Conservation (phyloP, 1,140 invertebrate species). For the Drosophila setifemur region DNA sequence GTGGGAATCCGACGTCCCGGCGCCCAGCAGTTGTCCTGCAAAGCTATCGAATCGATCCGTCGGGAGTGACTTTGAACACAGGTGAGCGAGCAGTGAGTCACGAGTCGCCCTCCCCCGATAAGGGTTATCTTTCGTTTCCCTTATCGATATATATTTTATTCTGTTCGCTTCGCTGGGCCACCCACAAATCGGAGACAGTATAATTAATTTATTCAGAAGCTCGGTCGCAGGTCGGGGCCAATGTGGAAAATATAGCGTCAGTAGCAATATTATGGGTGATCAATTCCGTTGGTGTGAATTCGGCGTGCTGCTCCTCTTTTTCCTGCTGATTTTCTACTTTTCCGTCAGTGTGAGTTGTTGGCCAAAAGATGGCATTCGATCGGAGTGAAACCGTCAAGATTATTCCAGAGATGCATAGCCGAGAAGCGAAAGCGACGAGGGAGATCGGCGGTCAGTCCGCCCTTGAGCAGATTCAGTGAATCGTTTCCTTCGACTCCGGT, state of each 20-base stretch:
- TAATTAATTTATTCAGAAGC: slow-evolving; percentile 12
- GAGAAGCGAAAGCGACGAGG: slow-evolving; percentile 5
- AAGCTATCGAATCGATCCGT: slow-evolving; percentile 28
- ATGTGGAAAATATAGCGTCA: not conserved
- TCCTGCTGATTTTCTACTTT: slow-evolving; percentile 21
- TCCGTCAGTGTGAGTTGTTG: slow-evolving; percentile 26
- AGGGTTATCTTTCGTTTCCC: slow-evolving; percentile 1
- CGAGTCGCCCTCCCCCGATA: slow-evolving; percentile 21
- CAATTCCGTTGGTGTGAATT: slow-evolving; percentile 31
- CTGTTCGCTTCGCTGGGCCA: not conserved
- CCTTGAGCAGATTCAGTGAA: slow-evolving; percentile 17
- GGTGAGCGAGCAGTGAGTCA: slow-evolving; percentile 37
- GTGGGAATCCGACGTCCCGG: not conserved
- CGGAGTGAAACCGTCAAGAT: not conserved
- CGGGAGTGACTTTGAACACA: slow-evolving; percentile 24
- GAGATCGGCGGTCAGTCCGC: not conserved
- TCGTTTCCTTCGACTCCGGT: slow-evolving; percentile 17
- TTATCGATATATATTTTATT: slow-evolving; percentile 10
- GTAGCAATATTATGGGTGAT: slow-evolving; percentile 28
- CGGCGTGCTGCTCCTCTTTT: slow-evolving; percentile 20
- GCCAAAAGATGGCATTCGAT: not conserved
- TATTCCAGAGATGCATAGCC: slow-evolving; percentile 24
- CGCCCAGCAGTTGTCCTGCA: slow-evolving; percentile 18
- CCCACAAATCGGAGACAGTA: not conserved
- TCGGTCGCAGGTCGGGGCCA: not conserved